Percentiles rank a stretch among this genome's conserved stretches.
Conservation (phyloP, 2,113 vertebrate species). For the Echinops telfairi region DNA sequence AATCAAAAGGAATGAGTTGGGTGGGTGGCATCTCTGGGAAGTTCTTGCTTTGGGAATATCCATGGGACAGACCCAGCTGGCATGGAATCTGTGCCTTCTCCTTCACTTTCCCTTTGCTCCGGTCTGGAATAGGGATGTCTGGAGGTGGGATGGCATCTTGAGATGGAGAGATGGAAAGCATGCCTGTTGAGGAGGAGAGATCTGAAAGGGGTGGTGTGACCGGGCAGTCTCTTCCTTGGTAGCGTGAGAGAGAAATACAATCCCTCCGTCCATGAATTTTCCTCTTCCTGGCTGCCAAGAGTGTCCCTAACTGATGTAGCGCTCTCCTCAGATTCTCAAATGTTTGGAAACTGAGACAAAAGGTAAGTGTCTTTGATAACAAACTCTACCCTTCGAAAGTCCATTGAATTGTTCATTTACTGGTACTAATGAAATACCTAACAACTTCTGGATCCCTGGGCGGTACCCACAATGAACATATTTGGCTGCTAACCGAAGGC, state of each 20-base stretch:
- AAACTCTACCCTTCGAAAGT: background rate
- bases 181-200: background rate
- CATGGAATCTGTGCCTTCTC: background rate
- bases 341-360: constrained; percentile 1
- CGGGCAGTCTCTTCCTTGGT: background rate
- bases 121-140: background rate
- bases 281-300: constrained; percentile 17
- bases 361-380: background rate
- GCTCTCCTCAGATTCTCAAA: background rate
- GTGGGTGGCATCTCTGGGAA: background rate
- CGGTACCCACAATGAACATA: background rate
- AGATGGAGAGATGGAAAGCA: background rate
- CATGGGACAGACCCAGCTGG: background rate
- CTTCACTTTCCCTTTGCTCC: background rate
- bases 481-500: background rate
- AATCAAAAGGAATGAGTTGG: background rate
- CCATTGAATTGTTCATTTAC: background rate
- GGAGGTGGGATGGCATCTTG: background rate
- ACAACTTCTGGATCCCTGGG: background rate
- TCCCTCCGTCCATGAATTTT: background rate
- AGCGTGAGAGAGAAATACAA: background rate
- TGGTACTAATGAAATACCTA: background rate
- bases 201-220: background rate
- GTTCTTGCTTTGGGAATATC: background rate
- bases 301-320: background rate